Percentiles rank a stretch among this genome's conserved stretches.
Evolutionary conservation across 2,113 vertebrate species (phyloP).

Genomic region (Chloroceryle aenea): DNA sequence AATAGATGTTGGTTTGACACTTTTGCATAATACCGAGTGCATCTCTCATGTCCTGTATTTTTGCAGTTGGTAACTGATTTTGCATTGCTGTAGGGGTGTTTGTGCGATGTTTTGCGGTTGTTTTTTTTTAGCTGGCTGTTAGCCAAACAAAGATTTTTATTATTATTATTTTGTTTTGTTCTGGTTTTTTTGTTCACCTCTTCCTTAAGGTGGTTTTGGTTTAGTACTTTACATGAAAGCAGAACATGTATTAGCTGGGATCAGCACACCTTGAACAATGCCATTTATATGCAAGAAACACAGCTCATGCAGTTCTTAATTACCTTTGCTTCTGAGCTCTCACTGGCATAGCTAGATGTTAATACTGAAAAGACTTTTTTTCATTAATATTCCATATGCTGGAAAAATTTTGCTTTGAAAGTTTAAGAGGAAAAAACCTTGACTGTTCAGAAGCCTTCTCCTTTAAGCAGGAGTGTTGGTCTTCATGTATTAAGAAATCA

Average conservation of each 20-base stretch:
- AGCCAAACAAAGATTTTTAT: not conserved
- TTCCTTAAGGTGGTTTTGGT: not conserved
- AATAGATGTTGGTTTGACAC: not conserved
- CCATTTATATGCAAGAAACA: not conserved
- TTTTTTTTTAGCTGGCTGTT: not conserved
- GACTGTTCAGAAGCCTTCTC: not conserved
- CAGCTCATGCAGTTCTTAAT: not conserved
- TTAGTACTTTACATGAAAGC: conserved; percentile 1
- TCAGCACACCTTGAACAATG: not conserved
- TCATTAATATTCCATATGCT: not conserved
- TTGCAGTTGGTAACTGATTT: not conserved
- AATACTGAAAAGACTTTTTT: not conserved
- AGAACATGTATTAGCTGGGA: not conserved
- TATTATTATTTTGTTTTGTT: no score
- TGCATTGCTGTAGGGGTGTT: rapidly evolving
- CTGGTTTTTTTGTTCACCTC: not conserved
- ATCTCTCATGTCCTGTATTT: not conserved
- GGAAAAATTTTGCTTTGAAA: not conserved
- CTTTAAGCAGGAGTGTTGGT: not conserved
- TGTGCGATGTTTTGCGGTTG: not conserved
- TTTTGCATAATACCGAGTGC: not conserved
- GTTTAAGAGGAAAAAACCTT: not conserved
- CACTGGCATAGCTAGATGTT: not conserved
- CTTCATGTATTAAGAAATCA: not conserved
- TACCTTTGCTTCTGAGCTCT: not conserved